Evolutionary conservation across 2,888 invertebrate genomes (phyloP), one percentile per base, ranked within the genome.

Genomic region (Lottia scabra): DNA sequence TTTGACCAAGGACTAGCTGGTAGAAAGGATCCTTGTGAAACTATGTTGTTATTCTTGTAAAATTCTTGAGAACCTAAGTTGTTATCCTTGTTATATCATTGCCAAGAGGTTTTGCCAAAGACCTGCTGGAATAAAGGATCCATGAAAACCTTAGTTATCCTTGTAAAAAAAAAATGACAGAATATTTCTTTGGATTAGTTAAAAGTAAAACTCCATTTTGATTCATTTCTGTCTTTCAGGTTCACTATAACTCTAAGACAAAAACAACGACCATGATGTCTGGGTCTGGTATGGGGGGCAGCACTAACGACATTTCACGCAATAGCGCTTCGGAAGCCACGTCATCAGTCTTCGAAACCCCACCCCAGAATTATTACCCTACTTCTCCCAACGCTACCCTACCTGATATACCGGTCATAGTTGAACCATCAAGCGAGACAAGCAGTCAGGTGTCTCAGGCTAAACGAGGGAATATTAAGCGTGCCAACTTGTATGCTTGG

Each of bases 401-500:
- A 10, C 65, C 43, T 6, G 70, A 65, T 23, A 63, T 62, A 38
- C 45, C 30, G 15, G 26, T 27, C 1, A 43, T 30, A 46, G 45
- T 30, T 16, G 66, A 71, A 43, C 43, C 27, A 10, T 44, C 44
- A 63, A 63, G 69, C 16, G 67, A 68, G 6, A 68, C 64, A 15
- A 23, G 46, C 19, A 27, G 19, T 27, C 30, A 63, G 8, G 13
- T 15, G 19, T 44, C 69, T 43, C 65, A 44, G 13, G 56, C 15
- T 38, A 77, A 78, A 72, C 76, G 74, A 27, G 69, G 71, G 1
- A 64, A 77, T 3, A 76, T 84, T 44, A 71, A 98, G 96, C 90
- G 96, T 94, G 88, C 98, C 95, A 72, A 95, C 95, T 77, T 91
- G 91, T 99, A 79, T 95, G 97, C 91, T 94, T 98, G 98, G 96